Conservation (phyloP, 2,888 invertebrate genomes). For the Agonopterix arenella region DNA sequence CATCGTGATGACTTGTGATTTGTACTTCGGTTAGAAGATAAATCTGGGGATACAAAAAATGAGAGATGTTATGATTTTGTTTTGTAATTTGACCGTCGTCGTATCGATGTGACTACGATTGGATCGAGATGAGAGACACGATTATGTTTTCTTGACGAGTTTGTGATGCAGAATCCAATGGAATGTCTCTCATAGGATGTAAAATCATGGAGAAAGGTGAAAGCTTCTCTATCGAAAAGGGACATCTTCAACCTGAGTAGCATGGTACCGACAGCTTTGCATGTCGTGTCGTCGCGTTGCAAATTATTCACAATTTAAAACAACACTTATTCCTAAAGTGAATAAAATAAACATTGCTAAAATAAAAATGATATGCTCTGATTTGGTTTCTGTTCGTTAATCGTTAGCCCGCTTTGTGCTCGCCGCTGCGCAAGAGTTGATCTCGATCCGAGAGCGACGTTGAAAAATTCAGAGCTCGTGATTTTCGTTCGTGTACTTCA, state of each 20-base stretch:
- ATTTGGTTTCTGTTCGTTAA: slow-evolving; percentile 60
- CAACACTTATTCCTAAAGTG: slow-evolving; percentile 6
- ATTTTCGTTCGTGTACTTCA: slow-evolving; percentile 68
- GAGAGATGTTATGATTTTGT: slow-evolving; percentile 1
- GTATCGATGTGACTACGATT: background rate
- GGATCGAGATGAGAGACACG: background rate
- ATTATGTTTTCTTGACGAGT: background rate
- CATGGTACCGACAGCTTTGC: no score
- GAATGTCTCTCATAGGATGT: background rate
- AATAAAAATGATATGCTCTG: slow-evolving; percentile 57
- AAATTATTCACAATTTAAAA: background rate
- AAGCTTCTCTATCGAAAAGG: no score
- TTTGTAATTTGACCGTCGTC: slow-evolving; percentile 1
- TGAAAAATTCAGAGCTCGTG: slow-evolving; percentile 71
- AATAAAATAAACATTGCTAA: slow-evolving; percentile 31
- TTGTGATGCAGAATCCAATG: background rate
- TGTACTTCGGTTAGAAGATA: slow-evolving; percentile 42
- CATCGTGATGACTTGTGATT: slow-evolving; percentile 56
- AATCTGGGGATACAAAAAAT: slow-evolving; percentile 28
- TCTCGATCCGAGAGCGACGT: slow-evolving; percentile 58
- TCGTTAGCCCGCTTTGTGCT: slow-evolving; percentile 55
- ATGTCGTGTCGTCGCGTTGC: no score
- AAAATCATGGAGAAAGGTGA: no score
- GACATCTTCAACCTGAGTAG: no score
- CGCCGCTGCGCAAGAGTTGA: slow-evolving; percentile 39